phyloP scores from a whole-genome alignment of 2,888 invertebrate genomes.

The Gari tellinella region DNA sequence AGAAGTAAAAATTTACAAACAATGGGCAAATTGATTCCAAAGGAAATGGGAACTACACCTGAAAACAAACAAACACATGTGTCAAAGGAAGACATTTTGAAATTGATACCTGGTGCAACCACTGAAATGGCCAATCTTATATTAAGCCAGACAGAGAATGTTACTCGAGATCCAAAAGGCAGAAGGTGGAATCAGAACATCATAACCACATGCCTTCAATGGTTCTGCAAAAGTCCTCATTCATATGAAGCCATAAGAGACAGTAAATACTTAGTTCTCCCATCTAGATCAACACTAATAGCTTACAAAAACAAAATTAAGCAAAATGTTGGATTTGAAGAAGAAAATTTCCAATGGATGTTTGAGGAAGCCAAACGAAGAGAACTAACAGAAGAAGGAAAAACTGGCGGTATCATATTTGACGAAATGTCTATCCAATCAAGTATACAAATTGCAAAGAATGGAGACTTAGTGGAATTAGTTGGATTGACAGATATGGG shows the following conservation, averaged over 20 bases:
- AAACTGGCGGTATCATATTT: slow-evolving; percentile 45
- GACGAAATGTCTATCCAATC: slow-evolving; percentile 62
- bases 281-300: slow-evolving; percentile 20
- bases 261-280: slow-evolving; percentile 17
- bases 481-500: slow-evolving; percentile 40
- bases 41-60: not conserved
- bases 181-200: slow-evolving; percentile 32
- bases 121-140: slow-evolving; percentile 37
- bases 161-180: slow-evolving; percentile 17
- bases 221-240: slow-evolving; percentile 28
- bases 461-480: slow-evolving; percentile 45
- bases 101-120: slow-evolving; percentile 32
- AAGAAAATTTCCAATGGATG: slow-evolving; percentile 51
- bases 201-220: slow-evolving; percentile 28
- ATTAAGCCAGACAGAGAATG: slow-evolving; percentile 31
- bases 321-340: slow-evolving; percentile 31
- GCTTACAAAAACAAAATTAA: slow-evolving; percentile 30
- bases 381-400: slow-evolving; percentile 38
- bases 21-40: not conserved
- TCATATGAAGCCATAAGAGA: slow-evolving; percentile 27
- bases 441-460: slow-evolving; percentile 49
- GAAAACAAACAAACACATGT: not conserved
- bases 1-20: no score
- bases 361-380: slow-evolving; percentile 33
- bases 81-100: slow-evolving; percentile 16